Evolutionary conservation across 2,113 vertebrate genomes (phyloP), one percentile per base, ranked within the genome.

Genomic region (Parus major): DNA sequence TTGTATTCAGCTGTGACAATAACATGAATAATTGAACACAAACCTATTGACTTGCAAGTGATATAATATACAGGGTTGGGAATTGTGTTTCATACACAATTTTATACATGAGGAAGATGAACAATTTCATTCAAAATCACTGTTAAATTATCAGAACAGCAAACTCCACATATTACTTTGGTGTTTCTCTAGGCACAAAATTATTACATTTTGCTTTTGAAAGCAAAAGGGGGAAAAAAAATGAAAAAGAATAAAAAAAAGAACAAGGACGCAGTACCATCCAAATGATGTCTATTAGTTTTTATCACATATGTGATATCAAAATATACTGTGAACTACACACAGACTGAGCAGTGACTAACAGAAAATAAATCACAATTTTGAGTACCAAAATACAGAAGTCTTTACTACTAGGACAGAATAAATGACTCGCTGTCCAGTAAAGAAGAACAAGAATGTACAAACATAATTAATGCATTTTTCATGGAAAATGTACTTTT

Each of bases 211-310:
- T 78, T 72, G 7, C 28, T 65, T 88, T 68, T 44, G 53, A 93
- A 91, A 63, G 9, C 2, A 3, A 66, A 57, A 41, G 24, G 24
- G 15, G 0, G 3, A 10, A 12, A 35, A 25, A 59, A 18, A 5
- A 36, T 36, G 0, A 23, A 35, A 29, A 11, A 2, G 4, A 13
- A 3, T 2, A 1, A 4, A n/a, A 13, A 11, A 27, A 23, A 6
- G 17, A 42, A 16, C 42, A 20, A 21, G 1, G 3, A 63, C 9
- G 19, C 11, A 41, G 4, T 27, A 24, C 2, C 16, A 66, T 68
- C 16, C 53, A 89, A 78, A 64, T 41, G 2, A 35, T 63, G 12
- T 35, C 56, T n/a, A 52, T 49, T 39, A 12, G 9, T 31, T 94
- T 85, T 68, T 65, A 79, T 73, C 46, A 61, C 2, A 39, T 31